A percentile compares a stretch with the other conserved stretches of the same genome.
These are phyloP conservation scores for Poeciliopsis turrubarensis DNA, from an alignment of 2,113 vertebrate species.

Conservation along the genomic window DNA sequence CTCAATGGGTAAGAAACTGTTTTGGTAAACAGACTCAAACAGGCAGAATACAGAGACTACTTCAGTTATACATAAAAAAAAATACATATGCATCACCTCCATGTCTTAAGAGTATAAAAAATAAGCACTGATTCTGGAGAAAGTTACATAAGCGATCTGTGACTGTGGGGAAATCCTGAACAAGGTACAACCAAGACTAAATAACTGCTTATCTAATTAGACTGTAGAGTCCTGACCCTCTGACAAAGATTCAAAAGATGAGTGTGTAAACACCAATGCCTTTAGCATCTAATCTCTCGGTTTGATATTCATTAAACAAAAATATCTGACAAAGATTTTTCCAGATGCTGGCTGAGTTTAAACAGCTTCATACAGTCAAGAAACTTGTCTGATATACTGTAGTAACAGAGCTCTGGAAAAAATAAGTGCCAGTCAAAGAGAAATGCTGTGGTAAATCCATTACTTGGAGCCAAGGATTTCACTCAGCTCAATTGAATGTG, in stretches of 20 bases:
- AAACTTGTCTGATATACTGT: conserved; percentile 14
- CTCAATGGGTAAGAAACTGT: not conserved
- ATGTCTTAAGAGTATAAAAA: conserved; percentile 14
- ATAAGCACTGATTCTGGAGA: conserved; percentile 16
- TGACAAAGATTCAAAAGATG: conserved; percentile 25
- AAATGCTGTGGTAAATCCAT: conserved; percentile 32
- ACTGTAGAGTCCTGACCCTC: conserved; percentile 22
- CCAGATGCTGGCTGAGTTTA: conserved; percentile 9
- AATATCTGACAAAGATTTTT: conserved; percentile 21
- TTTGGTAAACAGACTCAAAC: not conserved
- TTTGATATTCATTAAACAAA: conserved; percentile 26
- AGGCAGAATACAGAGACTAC: conserved; percentile 14
- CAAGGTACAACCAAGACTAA: conserved; percentile 26
- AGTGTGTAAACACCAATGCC: conserved; percentile 21
- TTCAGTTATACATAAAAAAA: not conserved
- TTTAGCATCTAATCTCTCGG: not conserved
- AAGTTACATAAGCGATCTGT: conserved; percentile 45
- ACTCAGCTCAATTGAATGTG: conserved; percentile 4
- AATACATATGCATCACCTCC: not conserved
- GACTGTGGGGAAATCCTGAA: conserved; percentile 27
- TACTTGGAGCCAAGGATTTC: conserved; percentile 29
- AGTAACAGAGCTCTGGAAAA: conserved; percentile 28
- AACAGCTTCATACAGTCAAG: conserved; percentile 23
- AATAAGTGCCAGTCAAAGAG: conserved; percentile 25
- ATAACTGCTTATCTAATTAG: conserved; percentile 39